Evolutionary conservation across 92 coral and sea anemone species (phyloP).

Genomic region (Palythoa grandiflora): DNA sequence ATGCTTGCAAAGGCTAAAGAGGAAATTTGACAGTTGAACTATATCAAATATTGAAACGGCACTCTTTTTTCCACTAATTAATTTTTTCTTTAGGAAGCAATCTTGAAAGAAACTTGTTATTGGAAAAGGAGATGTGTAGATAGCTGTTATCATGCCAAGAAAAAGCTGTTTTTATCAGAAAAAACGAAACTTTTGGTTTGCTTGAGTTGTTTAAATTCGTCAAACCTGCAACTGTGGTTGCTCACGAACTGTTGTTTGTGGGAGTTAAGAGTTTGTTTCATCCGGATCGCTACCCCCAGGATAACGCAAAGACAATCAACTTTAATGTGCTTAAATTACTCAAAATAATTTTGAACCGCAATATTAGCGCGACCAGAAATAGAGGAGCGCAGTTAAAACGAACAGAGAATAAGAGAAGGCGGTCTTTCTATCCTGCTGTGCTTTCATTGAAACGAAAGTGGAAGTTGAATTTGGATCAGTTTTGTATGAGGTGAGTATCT

Average conservation of each 20-base stretch:
- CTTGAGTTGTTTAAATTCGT: not conserved
- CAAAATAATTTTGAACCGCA: conserved; percentile 3
- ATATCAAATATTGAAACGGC: not conserved
- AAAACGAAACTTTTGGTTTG: not conserved
- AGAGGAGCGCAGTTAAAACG: conserved; percentile 3
- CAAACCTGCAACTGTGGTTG: not conserved
- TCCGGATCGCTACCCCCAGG: conserved; percentile 29
- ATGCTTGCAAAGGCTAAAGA: conserved; percentile 2
- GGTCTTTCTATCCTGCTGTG: not conserved
- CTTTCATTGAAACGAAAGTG: not conserved
- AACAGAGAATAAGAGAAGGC: not conserved
- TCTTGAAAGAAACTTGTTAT: not conserved
- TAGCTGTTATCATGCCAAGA: conserved; percentile 25
- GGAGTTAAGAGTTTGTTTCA: not conserved
- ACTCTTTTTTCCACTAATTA: conserved; percentile 27
- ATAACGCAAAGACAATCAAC: conserved; percentile 23
- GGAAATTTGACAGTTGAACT: conserved; percentile 33
- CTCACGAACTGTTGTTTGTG: not conserved
- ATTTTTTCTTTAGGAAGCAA: conserved; percentile 16
- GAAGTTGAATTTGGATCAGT: not conserved
- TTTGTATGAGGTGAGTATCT: not conserved
- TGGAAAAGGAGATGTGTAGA: conserved; percentile 11
- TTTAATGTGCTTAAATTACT: conserved; percentile 39
- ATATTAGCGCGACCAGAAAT: conserved; percentile 4
- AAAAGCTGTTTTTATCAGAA: not conserved